Evolutionary conservation across 2,113 vertebrate species (phyloP), one percentile per base, ranked within the genome.

Genomic region (Eupsittula cactorum): DNA sequence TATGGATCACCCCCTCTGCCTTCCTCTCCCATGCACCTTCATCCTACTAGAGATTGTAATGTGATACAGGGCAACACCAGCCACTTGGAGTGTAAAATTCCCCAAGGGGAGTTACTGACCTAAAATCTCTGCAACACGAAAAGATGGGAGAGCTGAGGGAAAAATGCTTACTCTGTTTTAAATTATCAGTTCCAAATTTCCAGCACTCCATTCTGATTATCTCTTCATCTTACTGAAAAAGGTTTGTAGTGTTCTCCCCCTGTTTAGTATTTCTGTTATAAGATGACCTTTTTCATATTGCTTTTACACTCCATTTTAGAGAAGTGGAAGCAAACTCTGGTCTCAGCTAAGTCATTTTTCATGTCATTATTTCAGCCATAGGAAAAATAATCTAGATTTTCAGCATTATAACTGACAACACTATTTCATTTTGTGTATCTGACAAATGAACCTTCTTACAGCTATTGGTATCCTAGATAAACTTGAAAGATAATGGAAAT

Each of bases 91-190:
- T 74, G n/a, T 53, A 88, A 88, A 91, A 93, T 90, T 92, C 90
- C 95, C 79, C 68, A 86, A 71, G 55, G 87, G 53, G 47, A 92
- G 16, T 64, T 88, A 62, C 15, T 82, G 68, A 93, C 75, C 88
- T 94, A 86, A 92, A 80, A 88, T 59, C 64, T 80, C 63, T 88
- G 28, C 67, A 82, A 33, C 41, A 73, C 41, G 74, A 91, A 63
- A 84, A 85, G 53, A 74, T 77, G 60, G 78, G 89, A 94, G 46
- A 77, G 42, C 67, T 81, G 46, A 81, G 71, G 46, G 50, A 9
- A 92, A 87, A 86, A 74, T 47, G 25, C 67, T 77, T 85, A 52
- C 33, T 82, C 85, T 90, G 79, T 87, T 93, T 88, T 88, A 81
- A 90, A 92, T 83, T 88, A 90, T 65, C 59, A 70, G 2, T 52